These are phyloP conservation scores for human DNA, from an alignment of 2,113 vertebrate genomes.

Conservation along the genomic window GRCh38 chr11:134515001-134515500, in stretches of 20 bases:
- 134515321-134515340: too few relatives aligned
- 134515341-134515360: not conserved
- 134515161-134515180: too few relatives aligned
- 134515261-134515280: not conserved
- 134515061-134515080: not conserved
- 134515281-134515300: too few relatives aligned
- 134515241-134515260: too few relatives aligned
- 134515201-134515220: not conserved
- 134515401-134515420: not conserved
- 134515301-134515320: accelerated
- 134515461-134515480: accelerated
- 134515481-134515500: not conserved
- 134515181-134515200: not conserved
- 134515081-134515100: not conserved
- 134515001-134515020: accelerated
- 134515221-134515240: not conserved
- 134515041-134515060: not conserved
- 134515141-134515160: not conserved
- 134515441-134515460: not conserved
- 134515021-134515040: too few relatives aligned
- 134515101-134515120: not conserved
- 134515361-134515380: not conserved
- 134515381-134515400: not conserved
- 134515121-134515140: not conserved
- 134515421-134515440: too few relatives aligned